Evolutionary conservation across 2,113 vertebrate genomes (phyloP), one percentile per base, ranked within the genome.

Genomic region (Lates calcarifer): DNA sequence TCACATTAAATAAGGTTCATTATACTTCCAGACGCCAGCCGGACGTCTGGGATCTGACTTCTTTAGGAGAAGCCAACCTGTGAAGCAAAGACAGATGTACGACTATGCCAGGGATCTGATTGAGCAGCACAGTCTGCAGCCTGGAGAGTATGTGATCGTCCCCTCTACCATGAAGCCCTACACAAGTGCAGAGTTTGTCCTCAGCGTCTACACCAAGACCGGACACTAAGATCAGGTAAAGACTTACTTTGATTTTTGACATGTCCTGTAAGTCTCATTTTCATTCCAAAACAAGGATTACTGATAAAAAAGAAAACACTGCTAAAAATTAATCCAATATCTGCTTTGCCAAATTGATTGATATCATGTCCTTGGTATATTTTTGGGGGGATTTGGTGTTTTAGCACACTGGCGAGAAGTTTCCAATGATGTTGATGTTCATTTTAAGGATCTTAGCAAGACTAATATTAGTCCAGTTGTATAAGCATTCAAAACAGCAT

Each of bases 141-240:
- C 82, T 4, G 89, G 74, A 39, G 89, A 92, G 57, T 90, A 92
- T 5, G 67, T 88, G 67, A 62, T 92, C 37, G 0, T 92, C 26
- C 84, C 79, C 1, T 84, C 51, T 71, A 90, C 84, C 6, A 14
- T 62, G 14, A 31, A 39, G 1, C 28, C 80, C 5, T 28, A 81
- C 86, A 61, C 18, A 45, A 29, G 3, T 13, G 71, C 35, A 39
- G 82, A 90, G 0, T 92, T 90, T 5, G 61, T 84, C 26, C 86
- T 92, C 35, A 33, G 61, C 1, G 26, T 92, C 74, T 91, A 58
- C 87, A 57, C 84, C 79, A 90, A 92, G 68, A 0, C 79, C 7
- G 72, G n/a, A 89, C 0, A 31, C 20, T 4, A 35, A 83, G 5
- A 79, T 82, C 43, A 61, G 3, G 84, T 89, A 74, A 74, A 73